A percentile compares a stretch with the other conserved stretches of the same genome.
Evolutionary conservation across 2,113 vertebrate genomes (phyloP).

Genomic region (Gulo gulo): DNA sequence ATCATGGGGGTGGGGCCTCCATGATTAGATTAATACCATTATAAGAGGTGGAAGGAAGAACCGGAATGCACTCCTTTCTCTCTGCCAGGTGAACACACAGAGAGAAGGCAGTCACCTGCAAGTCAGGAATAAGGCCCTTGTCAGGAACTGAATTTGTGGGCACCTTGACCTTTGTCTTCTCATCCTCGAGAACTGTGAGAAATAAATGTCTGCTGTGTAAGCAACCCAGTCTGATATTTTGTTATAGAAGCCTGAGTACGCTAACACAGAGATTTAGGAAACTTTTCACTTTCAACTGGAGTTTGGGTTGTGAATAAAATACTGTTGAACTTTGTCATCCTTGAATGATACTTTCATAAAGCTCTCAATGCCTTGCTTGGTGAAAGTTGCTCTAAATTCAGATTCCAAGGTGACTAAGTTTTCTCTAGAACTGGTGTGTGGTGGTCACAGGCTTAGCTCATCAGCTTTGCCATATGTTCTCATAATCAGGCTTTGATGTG

Average conservation of each 20-base stretch:
- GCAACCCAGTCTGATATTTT: background rate
- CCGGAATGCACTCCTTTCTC: background rate
- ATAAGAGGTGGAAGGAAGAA: background rate
- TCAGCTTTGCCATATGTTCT: background rate
- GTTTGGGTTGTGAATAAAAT: background rate
- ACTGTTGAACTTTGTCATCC: background rate
- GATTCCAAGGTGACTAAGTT: background rate
- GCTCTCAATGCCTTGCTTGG: background rate
- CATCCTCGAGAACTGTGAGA: background rate
- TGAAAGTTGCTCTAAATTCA: background rate
- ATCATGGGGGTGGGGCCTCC: background rate
- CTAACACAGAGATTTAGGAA: background rate
- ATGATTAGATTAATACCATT: background rate
- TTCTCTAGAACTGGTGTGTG: background rate
- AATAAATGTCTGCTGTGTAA: background rate
- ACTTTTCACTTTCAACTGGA: background rate
- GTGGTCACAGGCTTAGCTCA: background rate
- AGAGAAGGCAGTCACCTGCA: background rate
- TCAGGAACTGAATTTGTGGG: background rate
- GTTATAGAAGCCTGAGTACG: background rate
- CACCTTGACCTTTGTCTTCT: background rate
- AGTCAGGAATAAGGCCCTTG: background rate
- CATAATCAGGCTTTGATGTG: conserved; percentile 3
- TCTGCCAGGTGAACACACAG: background rate
- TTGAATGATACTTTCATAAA: conserved; percentile 19